phyloP scores from a whole-genome alignment of 1,140 invertebrate species.

The Olivierus martensii region DNA sequence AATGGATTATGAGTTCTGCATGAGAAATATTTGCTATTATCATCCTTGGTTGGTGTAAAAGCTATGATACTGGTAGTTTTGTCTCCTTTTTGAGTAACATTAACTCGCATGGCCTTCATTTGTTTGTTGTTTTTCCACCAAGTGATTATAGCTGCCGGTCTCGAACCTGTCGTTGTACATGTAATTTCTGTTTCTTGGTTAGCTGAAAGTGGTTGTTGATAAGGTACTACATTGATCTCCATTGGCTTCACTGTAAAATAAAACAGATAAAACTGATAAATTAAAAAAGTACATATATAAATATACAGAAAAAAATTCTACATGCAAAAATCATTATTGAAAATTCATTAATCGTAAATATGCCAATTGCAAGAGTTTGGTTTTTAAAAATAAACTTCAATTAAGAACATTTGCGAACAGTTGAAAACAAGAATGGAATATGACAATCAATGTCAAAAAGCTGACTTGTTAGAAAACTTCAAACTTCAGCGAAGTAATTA shows the following conservation, averaged over 20 bases:
- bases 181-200: conserved; percentile 44
- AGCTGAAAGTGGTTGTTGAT: conserved; percentile 13
- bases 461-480: too few species aligned
- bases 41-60: conserved; percentile 13
- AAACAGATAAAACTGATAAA: background rate
- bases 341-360: too few species aligned
- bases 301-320: too few species aligned
- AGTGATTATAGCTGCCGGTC: conserved; percentile 66
- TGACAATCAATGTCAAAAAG: too few species aligned
- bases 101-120: conserved; percentile 2
- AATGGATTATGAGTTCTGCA: conserved; percentile 18
- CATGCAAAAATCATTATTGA: too few species aligned
- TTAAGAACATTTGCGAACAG: too few species aligned
- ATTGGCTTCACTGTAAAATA: conserved; percentile 17
- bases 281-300: too few species aligned
- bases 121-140: conserved; percentile 49
- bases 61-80: conserved; percentile 11
- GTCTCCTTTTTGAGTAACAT: conserved; percentile 7
- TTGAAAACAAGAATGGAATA: too few species aligned
- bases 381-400: too few species aligned
- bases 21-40: conserved; percentile 13
- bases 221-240: conserved; percentile 18
- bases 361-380: too few species aligned
- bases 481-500: too few species aligned
- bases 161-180: conserved; percentile 68